Evolutionary conservation across 2,797 vertebrate genomes (phyloP), one percentile per base, ranked within the genome.

Genomic region (Premnoplex brunnescens): DNA sequence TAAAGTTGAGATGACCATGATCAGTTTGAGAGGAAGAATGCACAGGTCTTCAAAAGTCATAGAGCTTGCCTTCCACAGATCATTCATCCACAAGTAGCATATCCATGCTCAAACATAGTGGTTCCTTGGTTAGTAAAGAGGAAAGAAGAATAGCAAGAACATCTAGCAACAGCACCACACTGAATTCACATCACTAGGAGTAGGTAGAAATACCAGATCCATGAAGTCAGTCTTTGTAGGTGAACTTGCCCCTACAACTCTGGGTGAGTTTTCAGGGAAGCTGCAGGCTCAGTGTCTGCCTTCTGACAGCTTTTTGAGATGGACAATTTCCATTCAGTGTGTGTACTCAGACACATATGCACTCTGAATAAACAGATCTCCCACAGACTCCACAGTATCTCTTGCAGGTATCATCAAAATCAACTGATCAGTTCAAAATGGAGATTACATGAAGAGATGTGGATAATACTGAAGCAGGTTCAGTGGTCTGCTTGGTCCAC

Each of bases 341-440:
- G 6, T 32, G 30, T 52, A 14, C 41, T 69, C 6, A 0, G 43
- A 34, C 36, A 63, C 23, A 8, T 5, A 2, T 2, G 10, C 28
- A 18, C 23, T 64, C 49, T 49, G 32, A 81, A 41, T 14, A 81
- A 77, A 62, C 14, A 71, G 10, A 48, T n/a, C 24, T 43, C 39
- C 34, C 69, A 22, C 34, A 64, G 36, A 79, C 32, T 81, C 56
- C 22, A 5, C 0, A 1, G 20, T 64, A 17, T 49, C 18, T 84
- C 49, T 72, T 64, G 60, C 46, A 81, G 44, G 13, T 49, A 27
- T 56, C 28, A 22, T 41, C 62, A 49, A 75, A 74, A 85, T 36
- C 54, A 48, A 43, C 12, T 18, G 13, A 21, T 46, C 39, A 77
- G 23, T 56, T 83, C n/a, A 67, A 71, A 89, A 34, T 14, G 12